Evolutionary conservation across 1,140 invertebrate species (phyloP), one percentile per base, ranked within the genome.

Genomic region (Macrobrachium rosenbergii): DNA sequence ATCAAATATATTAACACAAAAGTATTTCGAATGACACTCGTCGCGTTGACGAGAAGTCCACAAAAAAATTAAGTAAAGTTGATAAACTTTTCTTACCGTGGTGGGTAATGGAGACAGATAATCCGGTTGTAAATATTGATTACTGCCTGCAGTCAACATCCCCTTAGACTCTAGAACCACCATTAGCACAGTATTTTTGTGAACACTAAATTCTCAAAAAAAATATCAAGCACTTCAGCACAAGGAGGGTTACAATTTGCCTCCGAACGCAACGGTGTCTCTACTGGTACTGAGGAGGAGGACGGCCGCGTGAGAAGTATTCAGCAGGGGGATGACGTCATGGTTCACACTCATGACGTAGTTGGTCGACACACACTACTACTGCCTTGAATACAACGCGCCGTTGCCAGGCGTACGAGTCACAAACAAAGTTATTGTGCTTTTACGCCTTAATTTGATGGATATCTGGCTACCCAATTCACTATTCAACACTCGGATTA

Each of bases 81-180:
- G 28, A 60, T 58, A 67, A 87, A n/a, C 59, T 12, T 69, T 92
- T 95, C 95, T 96, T 95, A 98, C 97, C 95, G 96, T 96, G 76
- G 96, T 97, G 91, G 96, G 95, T 92, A 97, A 94, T 90, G 97
- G 96, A 90, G 96, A 96, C 91, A 98, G 93, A 93, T 98, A 98
- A 94, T 98, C 97, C 92, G 97, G 97, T 92, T 97, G 96, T 89
- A 98, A 93, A 93, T 98, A 98, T 93, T 98, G 97, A 94, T 97
- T 97, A 91, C 95, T 96, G 92, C 96, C 95, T 91, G 95, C 94
- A 92, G 96, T 95, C 94, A 97, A 94, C 95, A 97, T 97, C 93
- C 95, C 96, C 93, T 96, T 95, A 78, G 91, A 91, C 94, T 97
- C 96, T 92, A 97, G 94, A 92, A 97, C 96, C 94, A 97, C 96